A percentile compares a stretch with the other conserved stretches of the same genome.
Conservation (phyloP, 2,888 invertebrate species). For the Chloroclystis v-ata region DNA sequence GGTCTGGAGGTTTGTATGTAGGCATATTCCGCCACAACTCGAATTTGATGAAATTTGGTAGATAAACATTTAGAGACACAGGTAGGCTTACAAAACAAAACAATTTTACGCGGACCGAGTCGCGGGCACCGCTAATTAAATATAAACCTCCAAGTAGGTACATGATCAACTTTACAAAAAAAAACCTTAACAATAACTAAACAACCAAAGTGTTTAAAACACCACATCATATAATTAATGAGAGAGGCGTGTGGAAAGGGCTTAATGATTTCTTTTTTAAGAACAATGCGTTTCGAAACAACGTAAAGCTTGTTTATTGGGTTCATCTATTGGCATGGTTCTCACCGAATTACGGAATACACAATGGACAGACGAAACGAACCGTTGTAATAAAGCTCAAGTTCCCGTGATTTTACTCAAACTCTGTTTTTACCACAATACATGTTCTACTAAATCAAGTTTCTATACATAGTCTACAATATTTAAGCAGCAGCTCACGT, state of each 20-base stretch:
- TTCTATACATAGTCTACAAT: slow-evolving; percentile 35
- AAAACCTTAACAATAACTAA: too few relatives aligned
- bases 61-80: too few relatives aligned
- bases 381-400: background rate
- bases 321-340: slow-evolving; percentile 50
- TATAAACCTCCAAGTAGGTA: too few relatives aligned
- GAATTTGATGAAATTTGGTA: too few relatives aligned
- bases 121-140: too few relatives aligned
- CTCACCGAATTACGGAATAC: slow-evolving; percentile 37
- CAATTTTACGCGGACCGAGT: too few relatives aligned
- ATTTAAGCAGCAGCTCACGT: slow-evolving; percentile 58
- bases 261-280: slow-evolving; percentile 44
- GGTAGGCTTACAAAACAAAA: too few relatives aligned
- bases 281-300: slow-evolving; percentile 46
- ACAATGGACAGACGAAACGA: slow-evolving; percentile 35
- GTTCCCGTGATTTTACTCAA: background rate
- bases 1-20: too few relatives aligned
- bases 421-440: background rate
- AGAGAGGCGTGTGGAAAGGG: slow-evolving; percentile 34
- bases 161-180: too few relatives aligned
- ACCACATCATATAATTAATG: slow-evolving; percentile 33
- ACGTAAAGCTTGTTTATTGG: slow-evolving; percentile 47
- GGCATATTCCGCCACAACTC: too few relatives aligned
- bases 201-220: slow-evolving; percentile 26
- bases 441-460: background rate